Evolutionary conservation across 2,113 vertebrate genomes (phyloP), one percentile per base, ranked within the genome.

Genomic region (Solea senegalensis): DNA sequence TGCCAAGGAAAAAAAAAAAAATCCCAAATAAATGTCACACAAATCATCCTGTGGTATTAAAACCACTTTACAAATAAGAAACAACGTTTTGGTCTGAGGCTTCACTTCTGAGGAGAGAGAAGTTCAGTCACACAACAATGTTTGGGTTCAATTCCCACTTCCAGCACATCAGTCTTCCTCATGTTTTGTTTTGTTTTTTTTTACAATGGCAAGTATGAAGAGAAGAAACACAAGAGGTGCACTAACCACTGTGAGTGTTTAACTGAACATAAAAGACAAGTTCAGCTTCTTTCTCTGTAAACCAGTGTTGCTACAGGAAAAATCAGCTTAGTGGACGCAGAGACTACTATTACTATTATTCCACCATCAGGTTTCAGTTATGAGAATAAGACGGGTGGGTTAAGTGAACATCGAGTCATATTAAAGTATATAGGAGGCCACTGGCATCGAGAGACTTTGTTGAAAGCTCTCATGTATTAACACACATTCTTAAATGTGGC

Each of bases 281-380:
- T 55, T 65, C 8, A 56, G 41, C 56, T 59, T 72, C 13, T 80
- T 40, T 51, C 52, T 21, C 69, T 56, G 67, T 70, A 64, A 75
- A 54, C 26, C 56, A 6, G 2, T 27, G 12, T 69, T 41, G 39
- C 65, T 78, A 64, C 49, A 34, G 63, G 53, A 60, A 83, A 65
- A 81, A 77, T 81, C 72, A 76, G 65, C 72, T 70, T 77, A 82
- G 65, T 46, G 56, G 77, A 82, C 44, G 58, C 44, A 64, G 66
- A 64, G 52, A 59, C 21, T 21, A 21, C 21, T 21, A 21, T 21
- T 21, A 87, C 91, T 86, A 88, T 84, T 89, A 88, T 88, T 86
- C 83, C 53, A 72, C 89, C 91, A 92, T 90, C 81, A 75, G 92
- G 90, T 90, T 91, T 89, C 88, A 89, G 89, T 93, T 93, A 92